Evolutionary conservation across 2,888 invertebrate species (phyloP).

Genomic region (Omphaloscelis lunosa): DNA sequence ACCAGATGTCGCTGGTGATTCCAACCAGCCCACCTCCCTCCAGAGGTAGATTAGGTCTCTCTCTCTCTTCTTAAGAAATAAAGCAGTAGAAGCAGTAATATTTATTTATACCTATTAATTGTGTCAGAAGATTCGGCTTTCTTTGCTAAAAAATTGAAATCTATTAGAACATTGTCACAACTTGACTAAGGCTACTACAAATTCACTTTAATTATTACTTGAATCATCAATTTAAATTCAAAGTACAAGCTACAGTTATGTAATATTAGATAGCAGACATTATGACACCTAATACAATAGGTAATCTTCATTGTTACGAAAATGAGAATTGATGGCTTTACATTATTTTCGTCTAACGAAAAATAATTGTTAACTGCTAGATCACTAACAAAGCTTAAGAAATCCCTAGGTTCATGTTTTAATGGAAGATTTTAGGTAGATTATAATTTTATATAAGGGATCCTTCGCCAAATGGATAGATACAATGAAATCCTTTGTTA

Average conservation of each 20-base stretch:
- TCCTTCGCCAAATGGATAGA: neutral
- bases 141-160: neutral
- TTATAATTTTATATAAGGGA: slow-evolving; percentile 4
- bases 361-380: slow-evolving; percentile 19
- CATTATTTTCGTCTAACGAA: slow-evolving; percentile 44
- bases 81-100: neutral
- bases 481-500: neutral
- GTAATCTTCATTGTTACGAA: slow-evolving; percentile 33
- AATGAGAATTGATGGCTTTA: slow-evolving; percentile 47
- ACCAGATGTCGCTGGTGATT: neutral
- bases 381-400: slow-evolving; percentile 25
- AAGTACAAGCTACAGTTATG: slow-evolving; percentile 6
- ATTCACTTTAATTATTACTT: slow-evolving; percentile 3
- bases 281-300: slow-evolving; percentile 30
- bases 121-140: neutral
- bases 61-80: neutral
- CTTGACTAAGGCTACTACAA: neutral
- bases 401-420: slow-evolving; percentile 1
- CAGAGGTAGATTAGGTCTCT: too few species aligned
- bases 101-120: neutral
- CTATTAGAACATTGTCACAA: slow-evolving; percentile 21
- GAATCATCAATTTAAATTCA: slow-evolving; percentile 27
- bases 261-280: slow-evolving; percentile 7
- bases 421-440: slow-evolving; percentile 22
- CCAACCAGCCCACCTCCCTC: neutral